Evolutionary conservation across 2,888 invertebrate species (phyloP).

Genomic region (Stenchaetothrips biformis): DNA sequence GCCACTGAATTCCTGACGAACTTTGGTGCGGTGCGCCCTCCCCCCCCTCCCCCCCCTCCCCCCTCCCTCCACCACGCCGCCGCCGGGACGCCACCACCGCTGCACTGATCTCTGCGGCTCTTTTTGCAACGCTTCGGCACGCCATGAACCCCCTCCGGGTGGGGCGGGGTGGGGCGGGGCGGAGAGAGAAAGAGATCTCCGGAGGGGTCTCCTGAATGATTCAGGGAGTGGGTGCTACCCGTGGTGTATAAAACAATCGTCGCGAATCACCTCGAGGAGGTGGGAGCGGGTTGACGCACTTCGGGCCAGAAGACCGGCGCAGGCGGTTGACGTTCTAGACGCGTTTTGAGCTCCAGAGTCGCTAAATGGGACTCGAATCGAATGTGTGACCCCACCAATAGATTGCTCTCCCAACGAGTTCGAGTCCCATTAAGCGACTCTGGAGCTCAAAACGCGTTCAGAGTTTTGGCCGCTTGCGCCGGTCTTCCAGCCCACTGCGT

Average conservation of each 20-base stretch:
- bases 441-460: too few relatives aligned
- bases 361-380: too few relatives aligned
- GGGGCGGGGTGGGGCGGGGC: background rate
- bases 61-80: background rate
- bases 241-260: slow-evolving; percentile 15
- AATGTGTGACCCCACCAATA: too few relatives aligned
- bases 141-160: background rate
- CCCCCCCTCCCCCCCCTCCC: background rate
- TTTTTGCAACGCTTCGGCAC: background rate
- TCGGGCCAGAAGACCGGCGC: too few relatives aligned
- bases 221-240: background rate
- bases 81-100: background rate
- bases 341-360: too few relatives aligned
- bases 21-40: background rate
- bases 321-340: too few relatives aligned
- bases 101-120: background rate
- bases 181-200: background rate
- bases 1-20: too few relatives aligned
- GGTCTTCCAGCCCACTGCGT: too few relatives aligned
- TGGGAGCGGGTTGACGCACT: background rate
- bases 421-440: too few relatives aligned
- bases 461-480: too few relatives aligned
- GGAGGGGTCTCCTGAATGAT: slow-evolving; percentile 2
- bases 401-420: too few relatives aligned
- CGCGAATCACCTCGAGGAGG: background rate